Evolutionary conservation across 2,888 invertebrate species (phyloP), one percentile per base, ranked within the genome.

Genomic region (Drosophila algonquin): DNA sequence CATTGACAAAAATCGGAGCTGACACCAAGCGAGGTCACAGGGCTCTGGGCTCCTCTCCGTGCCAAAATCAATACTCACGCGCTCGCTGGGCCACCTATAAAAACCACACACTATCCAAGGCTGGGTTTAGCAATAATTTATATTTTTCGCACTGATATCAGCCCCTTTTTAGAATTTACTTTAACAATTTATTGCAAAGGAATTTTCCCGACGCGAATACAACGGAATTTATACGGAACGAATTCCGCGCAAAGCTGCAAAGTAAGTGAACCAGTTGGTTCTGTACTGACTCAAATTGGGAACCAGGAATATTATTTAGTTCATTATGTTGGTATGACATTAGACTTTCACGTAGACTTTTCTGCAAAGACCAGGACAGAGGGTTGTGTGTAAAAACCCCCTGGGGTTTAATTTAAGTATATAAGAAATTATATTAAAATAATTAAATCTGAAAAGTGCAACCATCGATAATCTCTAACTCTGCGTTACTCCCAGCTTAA

Each of bases 11-110:
- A 80, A 81, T 80, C 65, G 63, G 46, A 73, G 85, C 73, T 83
- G 83, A 82, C 83, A 83, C 65, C 79, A 71, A 74, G 73, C 74
- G 74, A 74, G 80, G 85, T 84, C 46, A 40, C 40, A n/a, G n/a
- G 40, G 40, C 14, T n/a, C n/a, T n/a, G n/a, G 2, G 6, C 7
- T 21, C 14, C 27, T 8, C 16, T 55, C 32, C 27, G 32, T 10
- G 18, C 9, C 52, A 76, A 79, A 80, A 80, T 81, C 88, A 89
- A 77, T 89, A 82, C 80, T 89, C 69, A 89, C 89, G 75, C 59
- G 54, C 50, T 50, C 35, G 52, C 57, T 48, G 63, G 62, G 18
- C 21, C 12, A 12, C 18, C 63, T 50, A 24, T 21, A 51, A 12
- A 12, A 12, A 27, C 24, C 10, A 30, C 18, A 30, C 16, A 32